Conservation (phyloP, 2,797 vertebrate genomes). For the Sciurus carolinensis region DNA sequence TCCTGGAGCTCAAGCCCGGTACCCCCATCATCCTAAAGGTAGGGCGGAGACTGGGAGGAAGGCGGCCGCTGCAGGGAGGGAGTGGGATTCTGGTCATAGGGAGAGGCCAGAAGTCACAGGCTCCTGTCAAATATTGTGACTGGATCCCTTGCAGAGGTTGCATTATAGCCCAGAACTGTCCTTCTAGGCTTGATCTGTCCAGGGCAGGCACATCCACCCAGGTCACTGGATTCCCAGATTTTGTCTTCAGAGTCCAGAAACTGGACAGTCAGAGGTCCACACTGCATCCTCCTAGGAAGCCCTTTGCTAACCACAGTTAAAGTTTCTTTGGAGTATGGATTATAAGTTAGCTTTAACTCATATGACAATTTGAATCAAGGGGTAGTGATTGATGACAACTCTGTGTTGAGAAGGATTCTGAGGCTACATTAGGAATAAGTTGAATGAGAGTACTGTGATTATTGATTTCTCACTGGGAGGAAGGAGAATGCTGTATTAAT, state of each 20-base stretch:
- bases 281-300: not conserved
- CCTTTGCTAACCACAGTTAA: not conserved
- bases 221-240: not conserved
- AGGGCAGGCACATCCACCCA: not conserved
- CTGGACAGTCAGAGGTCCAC: not conserved
- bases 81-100: not conserved
- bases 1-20: slow-evolving; percentile 97
- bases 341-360: not conserved
- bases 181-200: not conserved
- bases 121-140: fast-evolving
- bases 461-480: not conserved
- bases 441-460: not conserved
- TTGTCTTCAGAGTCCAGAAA: not conserved
- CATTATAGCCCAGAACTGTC: not conserved
- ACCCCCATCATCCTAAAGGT: slow-evolving; percentile 99
- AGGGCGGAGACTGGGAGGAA: not conserved
- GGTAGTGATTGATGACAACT: not conserved
- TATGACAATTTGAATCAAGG: not conserved
- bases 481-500: not conserved
- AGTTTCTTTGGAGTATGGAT: not conserved
- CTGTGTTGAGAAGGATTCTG: not conserved
- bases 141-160: not conserved
- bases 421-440: not conserved
- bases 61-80: not conserved
- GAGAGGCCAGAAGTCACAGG: not conserved